These are phyloP conservation scores for Psittacara wagleri DNA, from an alignment of 2,113 vertebrate species.

Conservation along the genomic window DNA sequence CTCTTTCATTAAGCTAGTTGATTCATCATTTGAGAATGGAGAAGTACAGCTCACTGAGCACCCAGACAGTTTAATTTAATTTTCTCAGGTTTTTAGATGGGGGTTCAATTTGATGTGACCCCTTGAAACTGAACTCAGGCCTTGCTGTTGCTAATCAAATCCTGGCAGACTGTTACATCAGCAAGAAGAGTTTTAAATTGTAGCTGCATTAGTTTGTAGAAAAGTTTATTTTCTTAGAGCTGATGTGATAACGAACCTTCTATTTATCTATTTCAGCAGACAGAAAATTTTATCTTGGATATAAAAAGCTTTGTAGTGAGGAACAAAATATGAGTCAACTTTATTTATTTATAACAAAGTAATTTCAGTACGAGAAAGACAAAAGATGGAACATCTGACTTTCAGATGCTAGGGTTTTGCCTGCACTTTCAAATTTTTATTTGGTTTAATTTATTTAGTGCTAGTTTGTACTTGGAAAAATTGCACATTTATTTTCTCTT, in stretches of 20 bases:
- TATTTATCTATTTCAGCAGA: constrained; percentile 24
- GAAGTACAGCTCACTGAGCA: constrained; percentile 36
- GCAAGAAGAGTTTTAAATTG: constrained; percentile 13
- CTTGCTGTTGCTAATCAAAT: constrained; percentile 48
- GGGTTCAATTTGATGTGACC: constrained; percentile 48
- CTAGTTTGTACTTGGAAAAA: neutral
- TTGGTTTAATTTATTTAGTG: neutral
- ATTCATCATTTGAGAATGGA: constrained; percentile 38
- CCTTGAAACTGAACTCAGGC: constrained; percentile 43
- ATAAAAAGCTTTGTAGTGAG: neutral
- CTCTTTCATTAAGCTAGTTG: constrained; percentile 40
- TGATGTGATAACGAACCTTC: constrained; percentile 35
- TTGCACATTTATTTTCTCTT: neutral
- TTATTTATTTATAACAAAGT: neutral
- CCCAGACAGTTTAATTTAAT: constrained; percentile 60
- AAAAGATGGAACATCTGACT: neutral
- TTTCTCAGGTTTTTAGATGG: constrained; percentile 56
- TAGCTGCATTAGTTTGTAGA: neutral
- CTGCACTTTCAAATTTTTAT: neutral
- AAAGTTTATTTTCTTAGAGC: constrained; percentile 34
- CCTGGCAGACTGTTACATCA: constrained; percentile 10
- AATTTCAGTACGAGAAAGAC: neutral
- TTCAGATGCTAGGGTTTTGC: neutral
- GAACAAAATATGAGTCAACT: neutral
- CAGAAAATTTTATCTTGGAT: constrained; percentile 8